Evolutionary conservation across 1,140 invertebrate species (phyloP), one percentile per base, ranked within the genome.

Genomic region (Scaptodrosophila lebanonensis): DNA sequence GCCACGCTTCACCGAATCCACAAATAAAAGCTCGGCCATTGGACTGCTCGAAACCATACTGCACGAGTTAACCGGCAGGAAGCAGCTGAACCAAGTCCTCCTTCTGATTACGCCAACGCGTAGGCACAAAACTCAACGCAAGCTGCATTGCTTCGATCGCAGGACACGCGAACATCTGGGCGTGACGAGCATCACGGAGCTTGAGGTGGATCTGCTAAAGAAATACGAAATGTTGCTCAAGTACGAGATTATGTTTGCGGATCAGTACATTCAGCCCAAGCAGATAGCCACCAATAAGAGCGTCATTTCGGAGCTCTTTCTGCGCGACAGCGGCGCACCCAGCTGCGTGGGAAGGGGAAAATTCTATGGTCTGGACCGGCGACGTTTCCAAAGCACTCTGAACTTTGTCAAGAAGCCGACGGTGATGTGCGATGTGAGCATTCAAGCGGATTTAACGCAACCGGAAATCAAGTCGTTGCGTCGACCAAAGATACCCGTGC

Each of bases 101-200:
- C 6, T 75, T 2, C 18, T 75, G 8, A 47, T 73, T 9, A 35
- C 66, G 6, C 59, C 63, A 1, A 36, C 47, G 2, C 33, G 30
- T 1, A 30, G 39, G 13, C 11, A 27, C 2, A 8, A 32, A 1
- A 29, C 42, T n/a, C 20, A 35, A 2, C 43, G 39, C 2, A 75
- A 70, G 11, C 7, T 75, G 0, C 70, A 75, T 15, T 66, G 64
- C 7, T 60, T 70, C 18, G 38, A 64, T 5, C 35, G 32, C 0
- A 22, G 43, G 1, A 50, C 38, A 0, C 12, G 16, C 2, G 25
- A 7, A 3, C 62, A 70, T 42, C 15, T 75, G 20, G 54, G 70
- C n/a, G 59, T 44, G 18, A 61, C 59, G 0, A 45, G 43, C 25
- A 48, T 70, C 6, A 61, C 63, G 0, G 6, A 47, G 0, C 9